Evolutionary conservation across 2,113 vertebrate species (phyloP), one percentile per base, ranked within the genome.

Genomic region (Petrocephalus microphthalmus): DNA sequence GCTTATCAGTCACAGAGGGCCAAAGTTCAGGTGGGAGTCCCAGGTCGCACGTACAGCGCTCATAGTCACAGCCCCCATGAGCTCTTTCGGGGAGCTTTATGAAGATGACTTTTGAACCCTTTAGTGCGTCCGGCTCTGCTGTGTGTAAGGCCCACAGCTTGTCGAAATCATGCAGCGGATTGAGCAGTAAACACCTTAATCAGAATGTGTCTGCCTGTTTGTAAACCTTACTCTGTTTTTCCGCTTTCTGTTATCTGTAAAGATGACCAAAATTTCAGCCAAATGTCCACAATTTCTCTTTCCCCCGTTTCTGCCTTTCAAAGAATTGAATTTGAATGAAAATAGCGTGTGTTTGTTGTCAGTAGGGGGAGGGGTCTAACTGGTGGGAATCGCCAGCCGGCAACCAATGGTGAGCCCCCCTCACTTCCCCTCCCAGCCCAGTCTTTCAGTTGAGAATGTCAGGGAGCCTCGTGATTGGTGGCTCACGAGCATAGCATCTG

Each of bases 321-420:
- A 93, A 94, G 93, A 92, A 94, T 94, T 94, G 92, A 91, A 95
- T 96, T 95, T 96, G 94, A 96, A 96, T 96, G 94, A 95, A 94
- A 95, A 94, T 92, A 92, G 91, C 91, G 93, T 91, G 92, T 94
- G 93, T 94, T 94, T 94, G 94, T 95, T 94, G 93, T 92, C 64
- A 0, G 91, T 89, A 90, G 93, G 93, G 93, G 93, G 90, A 89
- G 89, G 93, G 93, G 91, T 88, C 88, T 88, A 56, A 94, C 95
- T 94, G 93, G 94, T 93, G 91, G 86, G 88, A 91, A 88, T 92
- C 90, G 64, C 87, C 89, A 0, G 60, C 89, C 22, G 84, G 47
- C 20, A 57, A 86, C 95, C 95, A 96, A 95, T 95, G 78, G 1
- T 17, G 89, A 90, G 10, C 1, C 6, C 49, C 88, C 49, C 88